phyloP scores from a whole-genome alignment of 2,113 vertebrate species.

The Lophius piscatorius region DNA sequence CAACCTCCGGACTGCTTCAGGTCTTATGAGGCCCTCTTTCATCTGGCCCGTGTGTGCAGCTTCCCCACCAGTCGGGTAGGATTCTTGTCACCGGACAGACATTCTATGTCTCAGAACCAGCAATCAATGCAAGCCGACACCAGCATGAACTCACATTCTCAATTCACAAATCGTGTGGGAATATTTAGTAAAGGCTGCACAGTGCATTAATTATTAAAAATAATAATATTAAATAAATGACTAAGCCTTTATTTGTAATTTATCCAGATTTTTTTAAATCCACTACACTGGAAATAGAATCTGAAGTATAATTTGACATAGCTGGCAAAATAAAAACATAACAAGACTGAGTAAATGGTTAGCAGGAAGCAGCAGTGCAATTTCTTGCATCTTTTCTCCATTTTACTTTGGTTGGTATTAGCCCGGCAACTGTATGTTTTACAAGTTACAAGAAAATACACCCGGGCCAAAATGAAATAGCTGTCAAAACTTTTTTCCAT shows the following conservation, averaged over 20 bases:
- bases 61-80: neutral
- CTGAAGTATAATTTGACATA: conserved; percentile 51
- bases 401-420: conserved; percentile 22
- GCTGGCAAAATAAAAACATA: conserved; percentile 70
- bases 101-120: conserved; percentile 25
- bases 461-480: conserved; percentile 58
- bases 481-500: conserved; percentile 52
- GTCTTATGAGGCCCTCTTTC: neutral
- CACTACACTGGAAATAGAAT: conserved; percentile 28
- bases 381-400: conserved; percentile 75
- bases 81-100: conserved; percentile 12
- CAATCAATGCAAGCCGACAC: conserved; percentile 18
- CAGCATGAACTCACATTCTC: too few species aligned
- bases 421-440: conserved; percentile 25
- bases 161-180: too few species aligned
- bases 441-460: conserved; percentile 83
- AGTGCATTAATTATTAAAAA: conserved; percentile 41
- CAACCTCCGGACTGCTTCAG: neutral
- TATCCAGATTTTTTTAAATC: conserved; percentile 35
- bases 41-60: neutral
- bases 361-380: conserved; percentile 76
- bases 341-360: conserved; percentile 76
- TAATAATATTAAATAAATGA: too few species aligned
- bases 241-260: conserved; percentile 50
- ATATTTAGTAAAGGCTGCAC: conserved; percentile 46